Percentiles rank a stretch among this genome's conserved stretches.
Evolutionary conservation across 2,113 vertebrate species (phyloP).

Genomic region (Equus quagga): DNA sequence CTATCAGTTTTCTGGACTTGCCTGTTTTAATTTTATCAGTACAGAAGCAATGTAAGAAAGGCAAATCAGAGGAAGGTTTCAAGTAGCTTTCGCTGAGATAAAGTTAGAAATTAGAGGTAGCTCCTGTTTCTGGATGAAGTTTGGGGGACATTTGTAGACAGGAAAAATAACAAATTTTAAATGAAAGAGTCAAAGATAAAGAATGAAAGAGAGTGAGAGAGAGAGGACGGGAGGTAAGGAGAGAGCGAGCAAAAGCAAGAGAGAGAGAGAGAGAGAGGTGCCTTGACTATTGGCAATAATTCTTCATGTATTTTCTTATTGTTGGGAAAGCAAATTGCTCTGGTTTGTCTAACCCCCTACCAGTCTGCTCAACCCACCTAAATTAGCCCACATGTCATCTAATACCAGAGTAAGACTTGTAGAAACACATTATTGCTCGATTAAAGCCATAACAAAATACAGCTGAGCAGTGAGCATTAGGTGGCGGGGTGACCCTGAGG

Average conservation of each 20-base stretch:
- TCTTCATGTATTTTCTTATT: conserved; percentile 74
- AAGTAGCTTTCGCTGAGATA: conserved; percentile 29
- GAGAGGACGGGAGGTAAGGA: not conserved
- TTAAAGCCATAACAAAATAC: conserved; percentile 64
- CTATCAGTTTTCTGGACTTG: conserved; percentile 45
- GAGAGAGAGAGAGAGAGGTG: not conserved
- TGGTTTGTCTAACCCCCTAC: conserved; percentile 78
- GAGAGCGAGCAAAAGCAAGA: not conserved
- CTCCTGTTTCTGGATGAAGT: conserved; percentile 10
- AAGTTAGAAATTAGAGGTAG: conserved; percentile 48
- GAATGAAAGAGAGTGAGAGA: not conserved
- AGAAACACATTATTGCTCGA: conserved; percentile 69
- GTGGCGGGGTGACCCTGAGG: conserved; percentile 26
- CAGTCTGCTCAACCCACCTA: conserved; percentile 69
- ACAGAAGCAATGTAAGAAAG: conserved; percentile 43
- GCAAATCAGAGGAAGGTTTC: conserved; percentile 24
- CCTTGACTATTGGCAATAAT: conserved; percentile 49
- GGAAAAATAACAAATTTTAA: conserved; percentile 17
- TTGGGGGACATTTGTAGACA: not conserved
- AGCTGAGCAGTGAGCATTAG: conserved; percentile 68
- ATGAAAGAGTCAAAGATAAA: not conserved
- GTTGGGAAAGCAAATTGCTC: conserved; percentile 77
- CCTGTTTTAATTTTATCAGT: conserved; percentile 20
- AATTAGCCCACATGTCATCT: conserved; percentile 71
- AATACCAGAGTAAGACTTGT: conserved; percentile 71